Base-by-base conservation (phyloP, 2,113 vertebrate genomes). In the Bubo bubo region DNA sequence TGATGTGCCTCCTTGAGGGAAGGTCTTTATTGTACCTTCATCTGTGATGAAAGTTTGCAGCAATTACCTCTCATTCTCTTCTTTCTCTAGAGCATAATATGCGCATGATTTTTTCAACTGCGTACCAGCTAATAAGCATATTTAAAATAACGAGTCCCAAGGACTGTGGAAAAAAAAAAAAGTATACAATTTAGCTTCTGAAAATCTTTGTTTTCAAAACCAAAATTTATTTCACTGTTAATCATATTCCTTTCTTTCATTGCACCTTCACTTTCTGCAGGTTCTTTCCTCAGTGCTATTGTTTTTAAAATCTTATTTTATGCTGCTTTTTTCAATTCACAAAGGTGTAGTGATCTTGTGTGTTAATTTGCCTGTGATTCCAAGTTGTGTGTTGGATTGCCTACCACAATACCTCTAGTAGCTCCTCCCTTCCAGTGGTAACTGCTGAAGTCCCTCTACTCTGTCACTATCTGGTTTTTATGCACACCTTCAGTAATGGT, bases 1-100 rank as follows among this genome's bases (percentile, higher is more conserved):
- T 94, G 79, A 76, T 86, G 43, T 82, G 39, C 16, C 49, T 83
- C 67, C 71, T 95, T 92, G 82, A 93, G 75, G 62, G 58, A 92
- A 93, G 43, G 50, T 86, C 85, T 94, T 96, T 93, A 79, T 35
- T 77, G 50, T 53, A 64, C 72, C 80, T 91, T 94, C 62, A 75
- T 92, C 70, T 79, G 32, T 49, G 53, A 83, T 92, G 63, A 92
- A 93, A 88, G 62, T 83, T 86, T 86, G 75, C 18, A 47, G 91
- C 86, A 88, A 94, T 88, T 92, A 45, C 17, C 32, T 90, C 84
- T 94, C 59, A 92, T 83, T 88, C 52, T 62, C 12, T 70, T 85
- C 79, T 88, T 88, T 83, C 67, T 92, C 74, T 94, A 72, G 71
- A 86, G 58, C 22, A 41, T 60, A 62, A 10, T 27, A 56, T n/a